A percentile compares a stretch with the other conserved stretches of the same genome.
phyloP scores from a whole-genome alignment of 2,888 invertebrate genomes.

The Nomada lathburiana region DNA sequence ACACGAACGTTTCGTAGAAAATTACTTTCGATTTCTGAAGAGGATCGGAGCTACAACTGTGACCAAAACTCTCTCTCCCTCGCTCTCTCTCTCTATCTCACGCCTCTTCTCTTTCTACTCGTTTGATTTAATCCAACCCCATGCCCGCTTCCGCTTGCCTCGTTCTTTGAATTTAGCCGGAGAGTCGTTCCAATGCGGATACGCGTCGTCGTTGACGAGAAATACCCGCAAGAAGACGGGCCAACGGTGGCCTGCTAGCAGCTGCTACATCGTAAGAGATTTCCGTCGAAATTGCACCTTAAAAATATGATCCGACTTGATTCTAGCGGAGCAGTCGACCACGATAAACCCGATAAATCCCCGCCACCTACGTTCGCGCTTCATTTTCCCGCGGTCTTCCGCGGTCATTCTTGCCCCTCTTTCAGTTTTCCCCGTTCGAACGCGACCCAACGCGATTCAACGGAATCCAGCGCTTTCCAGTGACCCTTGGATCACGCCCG shows the following conservation, averaged over 20 bases:
- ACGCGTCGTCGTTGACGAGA: constrained; percentile 57
- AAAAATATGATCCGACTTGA: constrained; percentile 82
- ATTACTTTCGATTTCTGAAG: constrained; percentile 16
- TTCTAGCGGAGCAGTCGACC: constrained; percentile 62
- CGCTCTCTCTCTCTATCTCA: too few relatives aligned
- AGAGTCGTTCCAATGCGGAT: constrained; percentile 53
- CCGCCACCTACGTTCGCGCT: neutral
- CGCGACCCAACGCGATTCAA: neutral
- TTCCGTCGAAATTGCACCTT: constrained; percentile 81
- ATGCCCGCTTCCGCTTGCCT: constrained; percentile 13
- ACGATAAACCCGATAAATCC: constrained; percentile 37
- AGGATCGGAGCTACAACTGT: neutral
- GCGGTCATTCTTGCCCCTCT: neutral
- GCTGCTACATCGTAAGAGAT: constrained; percentile 78
- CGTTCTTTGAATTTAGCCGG: constrained; percentile 49
- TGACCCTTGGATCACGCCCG: too few relatives aligned
- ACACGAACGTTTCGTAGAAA: constrained; percentile 1
- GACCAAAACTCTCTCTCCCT: neutral
- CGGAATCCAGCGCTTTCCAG: too few relatives aligned
- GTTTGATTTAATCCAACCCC: constrained; percentile 46
- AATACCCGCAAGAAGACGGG: constrained; percentile 45
- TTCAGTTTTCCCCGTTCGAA: neutral
- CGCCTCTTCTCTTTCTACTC: constrained; percentile 21
- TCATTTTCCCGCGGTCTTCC: neutral
- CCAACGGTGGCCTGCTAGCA: constrained; percentile 64